Evolutionary conservation across 1,140 invertebrate species (phyloP).

Genomic region (Watersipora subatra): DNA sequence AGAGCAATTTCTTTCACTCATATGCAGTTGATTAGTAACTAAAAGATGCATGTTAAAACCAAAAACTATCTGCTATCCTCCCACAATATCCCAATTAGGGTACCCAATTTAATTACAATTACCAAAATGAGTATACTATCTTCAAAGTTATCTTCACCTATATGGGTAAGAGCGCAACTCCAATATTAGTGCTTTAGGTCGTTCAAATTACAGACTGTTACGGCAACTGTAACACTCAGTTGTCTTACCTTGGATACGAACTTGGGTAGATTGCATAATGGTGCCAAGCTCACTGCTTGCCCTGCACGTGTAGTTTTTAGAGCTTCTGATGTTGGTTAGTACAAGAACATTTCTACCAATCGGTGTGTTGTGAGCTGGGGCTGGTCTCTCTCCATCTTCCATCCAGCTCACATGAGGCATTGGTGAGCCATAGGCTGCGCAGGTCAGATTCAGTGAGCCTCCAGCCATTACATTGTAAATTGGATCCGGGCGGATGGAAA

Average conservation of each 20-base stretch:
- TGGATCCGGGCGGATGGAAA: constrained; percentile 73
- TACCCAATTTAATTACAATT: no score
- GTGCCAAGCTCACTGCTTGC: constrained; percentile 83
- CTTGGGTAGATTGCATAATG: constrained; percentile 68
- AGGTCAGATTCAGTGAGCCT: constrained; percentile 76
- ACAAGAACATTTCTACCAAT: constrained; percentile 63
- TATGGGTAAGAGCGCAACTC: no score
- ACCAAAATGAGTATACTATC: no score
- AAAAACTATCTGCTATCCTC: no score
- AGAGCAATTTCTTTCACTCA: no score
- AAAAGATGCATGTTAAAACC: no score
- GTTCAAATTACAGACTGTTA: no score
- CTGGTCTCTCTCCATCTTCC: constrained; percentile 66
- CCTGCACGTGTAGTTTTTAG: constrained; percentile 90
- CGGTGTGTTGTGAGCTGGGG: constrained; percentile 46
- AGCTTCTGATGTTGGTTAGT: constrained; percentile 71
- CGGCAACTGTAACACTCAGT: no score
- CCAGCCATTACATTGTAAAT: constrained; percentile 74
- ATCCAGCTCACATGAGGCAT: constrained; percentile 95
- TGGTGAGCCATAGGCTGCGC: constrained; percentile 88
- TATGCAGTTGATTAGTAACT: no score
- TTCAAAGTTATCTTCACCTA: no score
- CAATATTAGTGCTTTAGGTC: no score
- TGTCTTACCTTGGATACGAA: constrained; percentile 84
- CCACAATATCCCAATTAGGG: no score